Conservation (phyloP, 2,113 vertebrate genomes). For the Panthera tigris region DNA sequence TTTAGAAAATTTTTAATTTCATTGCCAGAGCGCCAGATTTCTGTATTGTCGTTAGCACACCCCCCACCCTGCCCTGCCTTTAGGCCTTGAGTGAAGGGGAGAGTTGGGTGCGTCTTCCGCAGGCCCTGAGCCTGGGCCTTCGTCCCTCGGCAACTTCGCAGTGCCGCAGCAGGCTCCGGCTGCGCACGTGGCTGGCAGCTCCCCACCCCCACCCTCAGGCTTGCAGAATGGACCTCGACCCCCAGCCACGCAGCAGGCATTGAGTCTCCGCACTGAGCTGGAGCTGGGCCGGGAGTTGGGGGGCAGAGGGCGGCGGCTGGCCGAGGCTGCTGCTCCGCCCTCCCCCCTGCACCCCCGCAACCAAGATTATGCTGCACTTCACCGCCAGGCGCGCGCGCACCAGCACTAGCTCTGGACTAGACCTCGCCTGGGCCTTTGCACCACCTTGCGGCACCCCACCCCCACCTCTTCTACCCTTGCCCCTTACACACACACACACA, state of each 20-base stretch:
- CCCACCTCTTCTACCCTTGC: not conserved
- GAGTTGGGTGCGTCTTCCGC: not conserved
- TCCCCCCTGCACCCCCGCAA: not conserved
- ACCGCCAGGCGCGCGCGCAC: accelerated
- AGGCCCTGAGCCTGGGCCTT: not conserved
- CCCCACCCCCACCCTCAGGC: not conserved
- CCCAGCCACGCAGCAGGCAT: accelerated
- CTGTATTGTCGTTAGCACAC: not conserved
- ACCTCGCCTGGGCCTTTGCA: not conserved
- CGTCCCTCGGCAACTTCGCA: not conserved
- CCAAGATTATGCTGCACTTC: not conserved
- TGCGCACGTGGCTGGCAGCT: not conserved
- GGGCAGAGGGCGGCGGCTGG: accelerated
- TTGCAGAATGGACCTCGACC: accelerated
- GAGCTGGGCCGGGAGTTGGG: accelerated
- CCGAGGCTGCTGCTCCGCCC: not conserved
- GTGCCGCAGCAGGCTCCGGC: not conserved
- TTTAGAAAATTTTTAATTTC: not conserved
- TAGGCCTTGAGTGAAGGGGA: not conserved
- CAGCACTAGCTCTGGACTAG: too few relatives aligned
- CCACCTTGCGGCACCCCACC: accelerated
- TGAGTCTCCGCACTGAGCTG: not conserved
- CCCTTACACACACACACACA: not conserved
- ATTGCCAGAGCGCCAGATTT: not conserved
- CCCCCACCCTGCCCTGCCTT: not conserved